Evolutionary conservation across 2,797 vertebrate species (phyloP).

Genomic region (Zenarchopterus dispar): DNA sequence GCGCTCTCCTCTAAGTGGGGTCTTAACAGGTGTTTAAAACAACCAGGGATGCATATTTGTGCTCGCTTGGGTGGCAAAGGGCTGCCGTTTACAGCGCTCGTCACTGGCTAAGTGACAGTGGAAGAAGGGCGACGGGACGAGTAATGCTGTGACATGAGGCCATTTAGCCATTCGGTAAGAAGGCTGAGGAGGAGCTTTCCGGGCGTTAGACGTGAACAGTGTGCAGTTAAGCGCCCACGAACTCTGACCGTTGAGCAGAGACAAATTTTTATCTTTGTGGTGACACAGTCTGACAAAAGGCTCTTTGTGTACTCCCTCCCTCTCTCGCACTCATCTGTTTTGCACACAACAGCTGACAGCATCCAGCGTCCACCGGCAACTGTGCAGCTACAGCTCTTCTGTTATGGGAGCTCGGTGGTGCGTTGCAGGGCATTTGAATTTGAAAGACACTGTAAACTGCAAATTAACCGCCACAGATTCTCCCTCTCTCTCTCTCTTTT

Average conservation of each 20-base stretch:
- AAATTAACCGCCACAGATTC: conserved; percentile 19
- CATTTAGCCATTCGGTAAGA: conserved; percentile 37
- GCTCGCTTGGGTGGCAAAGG: conserved; percentile 46
- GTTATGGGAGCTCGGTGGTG: not conserved
- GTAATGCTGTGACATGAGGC: conserved; percentile 56
- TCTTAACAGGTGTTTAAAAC: conserved; percentile 72
- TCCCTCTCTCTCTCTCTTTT: not conserved
- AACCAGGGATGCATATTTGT: conserved; percentile 62
- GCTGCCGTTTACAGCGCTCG: conserved; percentile 55
- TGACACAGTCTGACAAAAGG: conserved; percentile 53
- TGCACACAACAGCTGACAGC: conserved; percentile 22
- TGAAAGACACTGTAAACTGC: conserved; percentile 7
- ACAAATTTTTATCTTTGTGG: conserved; percentile 36
- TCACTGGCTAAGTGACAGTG: conserved; percentile 58
- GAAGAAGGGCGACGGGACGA: conserved; percentile 53
- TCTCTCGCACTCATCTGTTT: conserved; percentile 6
- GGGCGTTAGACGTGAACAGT: conserved; percentile 22
- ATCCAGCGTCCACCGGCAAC: conserved; percentile 17
- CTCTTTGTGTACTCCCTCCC: conserved; percentile 22
- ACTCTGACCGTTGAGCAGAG: conserved; percentile 34
- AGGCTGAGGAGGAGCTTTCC: conserved; percentile 32
- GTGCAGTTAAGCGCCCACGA: conserved; percentile 37
- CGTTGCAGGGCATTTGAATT: conserved; percentile 12
- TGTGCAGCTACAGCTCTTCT: conserved; percentile 5
- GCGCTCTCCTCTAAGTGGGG: conserved; percentile 48